These are phyloP conservation scores for Aphelinus atriplicis DNA, from an alignment of 1,140 invertebrate species.

Conservation along the genomic window DNA sequence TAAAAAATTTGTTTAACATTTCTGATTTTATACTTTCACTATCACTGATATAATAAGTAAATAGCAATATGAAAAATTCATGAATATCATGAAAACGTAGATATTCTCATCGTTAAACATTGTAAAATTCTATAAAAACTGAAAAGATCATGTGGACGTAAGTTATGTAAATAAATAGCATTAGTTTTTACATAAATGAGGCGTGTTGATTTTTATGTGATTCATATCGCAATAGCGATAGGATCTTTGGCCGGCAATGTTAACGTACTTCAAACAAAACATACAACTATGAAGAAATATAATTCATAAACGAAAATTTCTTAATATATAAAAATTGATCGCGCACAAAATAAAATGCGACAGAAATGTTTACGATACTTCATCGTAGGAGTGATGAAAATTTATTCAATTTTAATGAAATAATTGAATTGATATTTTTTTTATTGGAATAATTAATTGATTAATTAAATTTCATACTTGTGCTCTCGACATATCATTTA, in stretches of 20 bases:
- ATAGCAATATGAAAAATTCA: conserved; percentile 5
- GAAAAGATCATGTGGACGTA: conserved; percentile 22
- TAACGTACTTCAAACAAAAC: conserved; percentile 1
- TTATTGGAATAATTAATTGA: no score
- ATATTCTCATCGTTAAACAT: conserved; percentile 6
- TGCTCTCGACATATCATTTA: no score
- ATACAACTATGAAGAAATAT: not conserved
- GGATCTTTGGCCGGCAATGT: conserved; percentile 29
- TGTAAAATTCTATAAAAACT: conserved; percentile 13
- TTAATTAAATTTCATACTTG: no score
- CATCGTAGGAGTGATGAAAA: no score
- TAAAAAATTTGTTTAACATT: conserved; percentile 38
- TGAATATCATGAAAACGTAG: conserved; percentile 23
- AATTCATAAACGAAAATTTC: no score
- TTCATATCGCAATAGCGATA: conserved; percentile 21
- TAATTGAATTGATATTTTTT: no score
- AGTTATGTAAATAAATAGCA: conserved; percentile 35
- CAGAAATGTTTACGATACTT: no score
- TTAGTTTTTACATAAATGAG: conserved; percentile 27
- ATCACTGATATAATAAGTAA: conserved; percentile 20
- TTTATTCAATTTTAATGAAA: no score
- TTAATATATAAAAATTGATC: no score
- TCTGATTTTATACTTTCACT: conserved; percentile 16
- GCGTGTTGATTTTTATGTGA: conserved; percentile 25
- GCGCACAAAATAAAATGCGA: no score